Base-by-base conservation (phyloP, 2,113 vertebrate genomes). In the Trinectes maculatus region DNA sequence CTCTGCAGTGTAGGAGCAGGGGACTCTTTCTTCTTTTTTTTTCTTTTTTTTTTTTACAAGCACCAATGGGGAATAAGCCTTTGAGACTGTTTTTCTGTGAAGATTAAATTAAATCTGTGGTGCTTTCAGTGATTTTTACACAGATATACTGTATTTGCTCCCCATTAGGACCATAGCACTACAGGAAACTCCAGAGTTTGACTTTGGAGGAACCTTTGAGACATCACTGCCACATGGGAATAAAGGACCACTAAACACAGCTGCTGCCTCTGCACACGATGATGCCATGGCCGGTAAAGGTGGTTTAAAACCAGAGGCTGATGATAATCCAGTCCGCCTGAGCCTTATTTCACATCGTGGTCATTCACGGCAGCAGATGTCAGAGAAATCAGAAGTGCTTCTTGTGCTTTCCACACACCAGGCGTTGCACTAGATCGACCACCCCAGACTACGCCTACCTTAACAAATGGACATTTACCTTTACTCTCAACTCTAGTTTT, bases 401-500 rank as follows among this genome's bases (percentile, higher is more conserved):
- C 13, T 2, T 12, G 29, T 56, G 25, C 19, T n/a, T 24, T 48
- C 44, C 24, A 6, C 39, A 21, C 51, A 58, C 4, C 8, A 42
- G 65, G 44, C 31, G 22, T 65, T 66, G 84, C 74, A 74, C 75
- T 54, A 61, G 47, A 51, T 43, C 65, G 15, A 8, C 57, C 67
- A 49, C 34, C 74, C 78, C 78, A 64, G 80, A 87, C 76, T 80
- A 65, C 79, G 77, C 80, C 71, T 52, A 39, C 71, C 56, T 63
- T 40, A 71, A 66, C 56, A 16, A 47, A 60, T 40, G 73, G 76
- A 83, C 39, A 55, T 76, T 46, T 51, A 75, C 57, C 51, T 71
- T 74, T 77, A 83, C 84, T 66, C 62, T 78, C 73, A n/a, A 28
- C 33, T 66, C 64, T 86, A 79, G 77, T 85, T 87, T 87, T 91